Conservation (phyloP, 2,797 vertebrate species). For the Chloroceryle inda region DNA sequence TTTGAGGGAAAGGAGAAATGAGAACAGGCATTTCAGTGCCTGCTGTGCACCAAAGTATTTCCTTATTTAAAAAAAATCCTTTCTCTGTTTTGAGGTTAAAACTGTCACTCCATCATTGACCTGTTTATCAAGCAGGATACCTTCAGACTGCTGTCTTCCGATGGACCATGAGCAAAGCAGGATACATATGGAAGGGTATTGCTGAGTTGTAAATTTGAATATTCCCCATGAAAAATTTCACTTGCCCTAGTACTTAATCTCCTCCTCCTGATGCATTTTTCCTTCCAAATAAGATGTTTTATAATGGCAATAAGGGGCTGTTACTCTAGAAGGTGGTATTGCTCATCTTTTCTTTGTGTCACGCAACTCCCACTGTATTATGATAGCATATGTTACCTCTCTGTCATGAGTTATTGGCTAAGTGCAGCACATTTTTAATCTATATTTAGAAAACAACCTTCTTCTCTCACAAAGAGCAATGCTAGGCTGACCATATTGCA, state of each 20-base stretch:
- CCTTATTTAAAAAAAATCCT: background rate
- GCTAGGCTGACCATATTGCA: conserved; percentile 59
- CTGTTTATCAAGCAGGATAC: conserved; percentile 5
- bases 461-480: conserved; percentile 35
- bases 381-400: conserved; percentile 71
- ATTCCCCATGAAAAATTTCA: conserved; percentile 63
- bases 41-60: background rate
- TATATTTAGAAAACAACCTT: conserved; percentile 64
- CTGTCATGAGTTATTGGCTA: conserved; percentile 65
- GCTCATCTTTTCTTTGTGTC: conserved; percentile 73
- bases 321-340: conserved; percentile 70
- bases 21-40: background rate
- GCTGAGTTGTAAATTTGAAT: conserved; percentile 66
- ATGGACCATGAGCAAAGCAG: conserved; percentile 24
- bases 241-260: conserved; percentile 63
- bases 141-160: background rate
- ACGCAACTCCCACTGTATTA: conserved; percentile 68
- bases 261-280: conserved; percentile 65
- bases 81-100: conserved; percentile 52
- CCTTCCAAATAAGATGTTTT: conserved; percentile 76
- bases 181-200: conserved; percentile 11
- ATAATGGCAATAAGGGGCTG: conserved; percentile 65
- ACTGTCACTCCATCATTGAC: background rate
- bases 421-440: conserved; percentile 38
- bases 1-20: background rate